Evolutionary conservation across 2,888 invertebrate species (phyloP).

Genomic region (Ligdia adustata): DNA sequence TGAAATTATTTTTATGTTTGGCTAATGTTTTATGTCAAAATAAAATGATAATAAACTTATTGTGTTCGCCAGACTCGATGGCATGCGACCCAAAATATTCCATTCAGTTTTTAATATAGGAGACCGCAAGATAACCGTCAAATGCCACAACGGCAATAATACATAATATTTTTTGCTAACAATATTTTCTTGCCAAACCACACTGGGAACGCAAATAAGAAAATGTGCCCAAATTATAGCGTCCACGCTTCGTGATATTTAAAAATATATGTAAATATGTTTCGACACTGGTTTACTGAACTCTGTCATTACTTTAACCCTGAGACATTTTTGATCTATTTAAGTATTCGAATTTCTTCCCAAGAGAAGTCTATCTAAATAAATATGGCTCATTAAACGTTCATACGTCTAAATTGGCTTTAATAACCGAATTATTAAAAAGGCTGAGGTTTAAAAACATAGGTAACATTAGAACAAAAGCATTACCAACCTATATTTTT

Average conservation of each 20-base stretch:
- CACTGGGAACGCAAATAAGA: background rate
- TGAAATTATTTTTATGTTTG: conserved; percentile 15
- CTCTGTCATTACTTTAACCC: background rate
- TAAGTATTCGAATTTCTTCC: background rate
- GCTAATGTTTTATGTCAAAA: conserved; percentile 17
- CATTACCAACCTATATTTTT: too few species aligned
- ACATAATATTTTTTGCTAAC: conserved; percentile 5
- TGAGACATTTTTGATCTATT: background rate
- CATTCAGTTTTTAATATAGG: conserved; percentile 24
- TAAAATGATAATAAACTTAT: conserved; percentile 23
- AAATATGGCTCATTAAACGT: too few species aligned
- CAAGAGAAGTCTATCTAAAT: too few species aligned
- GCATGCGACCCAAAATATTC: conserved; percentile 18
- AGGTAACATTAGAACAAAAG: too few species aligned
- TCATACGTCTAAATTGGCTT: too few species aligned
- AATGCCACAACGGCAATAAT: conserved; percentile 10
- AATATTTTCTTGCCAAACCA: conserved; percentile 6
- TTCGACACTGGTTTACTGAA: too few species aligned
- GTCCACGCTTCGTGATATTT: too few species aligned
- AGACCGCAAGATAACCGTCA: conserved; percentile 16
- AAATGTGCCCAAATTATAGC: conserved; percentile 1
- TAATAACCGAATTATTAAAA: too few species aligned
- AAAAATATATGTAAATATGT: too few species aligned
- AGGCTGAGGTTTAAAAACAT: too few species aligned
- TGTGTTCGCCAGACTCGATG: conserved; percentile 10